Base-by-base conservation (phyloP, 2,113 vertebrate genomes). In the Chaetodon trifascialis region DNA sequence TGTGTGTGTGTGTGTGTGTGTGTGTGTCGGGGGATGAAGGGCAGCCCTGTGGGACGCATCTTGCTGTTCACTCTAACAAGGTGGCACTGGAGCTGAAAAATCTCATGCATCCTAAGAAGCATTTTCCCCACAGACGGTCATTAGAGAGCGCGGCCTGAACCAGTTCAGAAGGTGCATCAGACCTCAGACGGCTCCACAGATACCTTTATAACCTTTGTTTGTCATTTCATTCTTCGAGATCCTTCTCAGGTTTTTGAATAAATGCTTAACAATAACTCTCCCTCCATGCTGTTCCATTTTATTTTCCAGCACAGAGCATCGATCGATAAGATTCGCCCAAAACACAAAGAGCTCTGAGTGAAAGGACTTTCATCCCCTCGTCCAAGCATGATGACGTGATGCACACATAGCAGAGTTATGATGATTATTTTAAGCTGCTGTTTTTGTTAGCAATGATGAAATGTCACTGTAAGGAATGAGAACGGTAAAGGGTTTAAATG, bases 41-140 rank as follows among this genome's bases (percentile, higher is more conserved):
- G 51, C 51, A 21, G 75, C 51, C 73, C 80, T 65, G 59, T 56
- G 75, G 82, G 55, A 58, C 0, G 19, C 58, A 21, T 56, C 64
- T 73, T 25, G 23, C 76, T 79, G 83, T 75, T 90, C 44, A 4
- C 8, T 84, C 79, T 84, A 88, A 90, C 74, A 71, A 75, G 79
- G 62, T 62, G 66, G 66, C 83, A 72, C 49, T 76, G 86, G 52
- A 88, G 82, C 84, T 19, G 59, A 80, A 78, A 79, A 86, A 88
- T 76, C 70, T 76, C 77, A 88, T 90, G 86, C 88, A 88, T 86
- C 80, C 65, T 58, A 73, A 84, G 66, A 72, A 76, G 62, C 62
- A 8, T 71, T 69, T 68, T 60, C 60, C 46, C 65, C 52, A n/a
- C 49, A 70, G 82, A 21, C 7, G 15, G 62, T 68, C 75, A 76